These are phyloP conservation scores for Abscondita cerata DNA, from an alignment of 2,888 invertebrate species.

Conservation along the genomic window DNA sequence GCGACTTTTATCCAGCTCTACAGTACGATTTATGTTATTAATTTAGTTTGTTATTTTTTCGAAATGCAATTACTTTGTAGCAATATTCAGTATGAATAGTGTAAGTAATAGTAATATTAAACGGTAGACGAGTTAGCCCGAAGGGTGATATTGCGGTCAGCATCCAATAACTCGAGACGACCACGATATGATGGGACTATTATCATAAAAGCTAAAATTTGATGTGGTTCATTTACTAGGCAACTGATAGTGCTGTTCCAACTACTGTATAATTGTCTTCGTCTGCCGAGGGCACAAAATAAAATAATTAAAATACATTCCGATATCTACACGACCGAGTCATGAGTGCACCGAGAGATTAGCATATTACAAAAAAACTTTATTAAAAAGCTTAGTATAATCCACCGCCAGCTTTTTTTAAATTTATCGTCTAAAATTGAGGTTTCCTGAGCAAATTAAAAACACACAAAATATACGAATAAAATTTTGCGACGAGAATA, in stretches of 20 bases:
- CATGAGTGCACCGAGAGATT: background rate
- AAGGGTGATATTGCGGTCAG: slow-evolving; percentile 30
- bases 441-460: slow-evolving; percentile 26
- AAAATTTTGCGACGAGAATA: slow-evolving; percentile 22
- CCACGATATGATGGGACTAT: slow-evolving; percentile 30
- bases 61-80: slow-evolving; percentile 5
- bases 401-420: slow-evolving; percentile 18
- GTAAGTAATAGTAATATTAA: slow-evolving; percentile 16
- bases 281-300: slow-evolving; percentile 10
- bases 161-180: slow-evolving; percentile 30
- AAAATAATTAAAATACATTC: slow-evolving; percentile 12
- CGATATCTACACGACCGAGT: background rate
- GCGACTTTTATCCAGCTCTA: background rate
- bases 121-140: slow-evolving; percentile 23
- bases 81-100: slow-evolving; percentile 8
- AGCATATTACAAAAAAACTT: slow-evolving; percentile 12
- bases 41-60: background rate
- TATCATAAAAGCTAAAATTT: slow-evolving; percentile 35
- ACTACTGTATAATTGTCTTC: slow-evolving; percentile 27
- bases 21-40: background rate
- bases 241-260: slow-evolving; percentile 13
- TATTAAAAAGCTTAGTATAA: slow-evolving; percentile 19
- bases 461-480: slow-evolving; percentile 27
- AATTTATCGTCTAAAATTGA: slow-evolving; percentile 21
- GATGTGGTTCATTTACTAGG: slow-evolving; percentile 30